Conservation (phyloP, 2,113 vertebrate genomes). For the Psettodes erumei region DNA sequence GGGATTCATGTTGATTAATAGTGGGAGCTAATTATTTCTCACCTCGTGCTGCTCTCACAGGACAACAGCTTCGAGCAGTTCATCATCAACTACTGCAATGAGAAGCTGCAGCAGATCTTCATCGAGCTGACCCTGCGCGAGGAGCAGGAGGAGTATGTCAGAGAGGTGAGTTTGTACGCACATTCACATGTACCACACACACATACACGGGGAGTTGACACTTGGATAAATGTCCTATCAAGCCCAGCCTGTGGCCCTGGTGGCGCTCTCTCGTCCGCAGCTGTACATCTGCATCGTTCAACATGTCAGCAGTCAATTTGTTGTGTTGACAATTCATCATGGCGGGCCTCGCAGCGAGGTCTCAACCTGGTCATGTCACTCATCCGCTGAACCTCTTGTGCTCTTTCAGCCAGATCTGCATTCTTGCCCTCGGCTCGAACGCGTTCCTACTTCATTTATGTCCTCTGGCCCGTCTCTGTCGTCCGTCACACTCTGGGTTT, state of each 20-base stretch:
- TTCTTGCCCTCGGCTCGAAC: slow-evolving; percentile 13
- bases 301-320: slow-evolving; percentile 2
- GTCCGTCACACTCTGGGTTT: slow-evolving; percentile 25
- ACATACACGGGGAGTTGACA: neutral
- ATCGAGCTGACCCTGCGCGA: slow-evolving; percentile 97
- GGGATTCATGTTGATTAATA: neutral
- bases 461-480: slow-evolving; percentile 4
- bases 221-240: slow-evolving; percentile 10
- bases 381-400: slow-evolving; percentile 29
- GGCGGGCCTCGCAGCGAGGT: neutral
- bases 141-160: slow-evolving; percentile 97
- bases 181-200: neutral
- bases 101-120: slow-evolving; percentile 99
- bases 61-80: slow-evolving; percentile 99
- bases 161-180: slow-evolving; percentile 85
- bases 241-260: neutral
- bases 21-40: slow-evolving; percentile 16
- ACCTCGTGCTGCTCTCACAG: slow-evolving; percentile 70
- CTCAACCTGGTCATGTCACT: slow-evolving; percentile 25
- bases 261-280: neutral
- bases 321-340: slow-evolving; percentile 10
- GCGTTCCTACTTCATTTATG: neutral
- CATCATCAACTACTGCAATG: slow-evolving; percentile 99
- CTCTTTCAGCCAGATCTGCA: neutral
- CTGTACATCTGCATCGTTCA: slow-evolving; percentile 18